Evolutionary conservation across 2,797 vertebrate species (phyloP), one percentile per base, ranked within the genome.

Genomic region (Odontamblyopus rebecca): DNA sequence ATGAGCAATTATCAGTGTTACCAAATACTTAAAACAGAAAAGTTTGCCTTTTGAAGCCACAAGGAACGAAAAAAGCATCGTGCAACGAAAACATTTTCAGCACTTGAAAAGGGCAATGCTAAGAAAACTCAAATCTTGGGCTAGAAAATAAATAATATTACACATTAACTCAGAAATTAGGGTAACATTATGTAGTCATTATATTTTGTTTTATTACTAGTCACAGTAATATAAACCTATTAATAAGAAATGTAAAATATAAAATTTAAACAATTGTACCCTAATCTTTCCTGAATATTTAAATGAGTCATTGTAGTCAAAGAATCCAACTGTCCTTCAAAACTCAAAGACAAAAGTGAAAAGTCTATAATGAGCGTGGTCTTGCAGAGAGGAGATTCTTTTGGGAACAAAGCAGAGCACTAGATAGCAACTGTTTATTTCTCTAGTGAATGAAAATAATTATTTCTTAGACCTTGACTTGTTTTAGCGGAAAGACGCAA

Each of bases 401-500:
- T 35, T 54, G 85, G 81, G 85, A 85, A 29, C 29, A 27, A 38
- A 71, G 61, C 50, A 7, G 12, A 65, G 73, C 76, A 72, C 19
- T 2, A 35, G 69, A 66, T 69, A 63, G 72, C 76, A 59, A 62
- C 76, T 29, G 76, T 82, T 85, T 84, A 70, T 78, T 83, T 81
- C 76, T 88, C 54, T 57, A 72, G 71, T n/a, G 32, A 82, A 76
- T 74, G 79, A 66, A 84, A 79, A 85, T 85, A 89, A 86, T 87
- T 87, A 81, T 85, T 84, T 85, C 72, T 77, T 78, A 79, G 82
- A 85, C 87, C 89, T 88, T 89, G 88, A 78, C 61, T 83, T 82
- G 69, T 83, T 89, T 82, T 80, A 82, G 68, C 65, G 69, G 73
- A 85, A 85, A 83, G n/a, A 77, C 72, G 62, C 27, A 12, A 11